phyloP scores from a whole-genome alignment of 37 sponge, comb jelly and placozoan genomes.

The Tethya wilhelma region DNA sequence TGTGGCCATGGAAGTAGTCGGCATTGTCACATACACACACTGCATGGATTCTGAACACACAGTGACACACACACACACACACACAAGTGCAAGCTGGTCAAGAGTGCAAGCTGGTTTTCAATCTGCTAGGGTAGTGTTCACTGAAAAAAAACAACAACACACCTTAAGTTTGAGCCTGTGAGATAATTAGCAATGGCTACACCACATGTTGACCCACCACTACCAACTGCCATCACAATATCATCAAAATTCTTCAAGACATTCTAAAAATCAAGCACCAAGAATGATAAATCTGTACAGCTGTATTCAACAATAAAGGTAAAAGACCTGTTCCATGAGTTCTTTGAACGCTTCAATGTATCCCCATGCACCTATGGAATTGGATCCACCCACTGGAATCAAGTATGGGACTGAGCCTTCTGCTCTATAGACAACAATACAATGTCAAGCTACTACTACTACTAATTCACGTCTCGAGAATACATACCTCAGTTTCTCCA shows the following conservation, averaged over 20 bases:
- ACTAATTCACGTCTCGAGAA: neutral
- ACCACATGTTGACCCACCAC: constrained; percentile 76
- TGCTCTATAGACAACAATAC: constrained; percentile 38
- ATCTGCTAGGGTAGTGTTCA: neutral
- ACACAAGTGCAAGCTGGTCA: neutral
- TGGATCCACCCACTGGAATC: constrained; percentile 85
- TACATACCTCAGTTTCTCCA: constrained; percentile 55
- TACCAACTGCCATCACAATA: constrained; percentile 74
- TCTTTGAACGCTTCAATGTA: constrained; percentile 88
- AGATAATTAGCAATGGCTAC: constrained; percentile 82
- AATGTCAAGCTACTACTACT: too few relatives aligned
- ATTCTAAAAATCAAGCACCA: neutral
- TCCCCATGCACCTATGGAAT: constrained; percentile 75
- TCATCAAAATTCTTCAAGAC: constrained; percentile 87
- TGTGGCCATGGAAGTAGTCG: constrained; percentile 69
- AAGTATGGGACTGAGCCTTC: constrained; percentile 65
- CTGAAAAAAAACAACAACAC: neutral
- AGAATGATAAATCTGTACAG: neutral
- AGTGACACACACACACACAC: neutral
- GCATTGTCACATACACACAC: constrained; percentile 77
- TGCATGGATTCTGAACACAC: constrained; percentile 73
- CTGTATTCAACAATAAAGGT: neutral
- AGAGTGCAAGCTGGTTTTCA: neutral
- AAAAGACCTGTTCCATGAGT: constrained; percentile 78
- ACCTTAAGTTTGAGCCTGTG: constrained; percentile 77